Percentiles rank a stretch among this genome's conserved stretches.
These are phyloP conservation scores for Agonum fuliginosum DNA, from an alignment of 2,888 invertebrate species.

Conservation along the genomic window DNA sequence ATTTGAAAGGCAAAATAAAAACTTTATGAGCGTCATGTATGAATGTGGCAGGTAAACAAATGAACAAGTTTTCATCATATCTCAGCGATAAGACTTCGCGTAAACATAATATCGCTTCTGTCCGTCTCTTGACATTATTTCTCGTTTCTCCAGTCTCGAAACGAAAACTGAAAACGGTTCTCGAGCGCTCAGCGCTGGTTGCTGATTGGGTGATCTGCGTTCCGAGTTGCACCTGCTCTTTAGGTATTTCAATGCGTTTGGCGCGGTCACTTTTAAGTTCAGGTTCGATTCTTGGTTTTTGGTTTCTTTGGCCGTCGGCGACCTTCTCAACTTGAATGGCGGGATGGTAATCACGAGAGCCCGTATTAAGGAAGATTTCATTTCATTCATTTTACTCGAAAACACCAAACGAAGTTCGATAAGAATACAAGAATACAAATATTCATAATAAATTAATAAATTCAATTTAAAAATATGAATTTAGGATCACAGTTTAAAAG, in stretches of 20 bases:
- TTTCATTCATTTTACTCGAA: no score
- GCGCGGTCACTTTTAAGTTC: conserved; percentile 22
- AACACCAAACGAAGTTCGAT: neutral
- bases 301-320: conserved; percentile 20
- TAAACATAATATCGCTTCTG: conserved; percentile 27
- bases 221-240: conserved; percentile 60
- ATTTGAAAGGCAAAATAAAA: no score
- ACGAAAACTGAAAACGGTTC: neutral
- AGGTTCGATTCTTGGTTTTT: conserved; percentile 16
- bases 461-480: neutral
- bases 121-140: neutral
- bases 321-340: conserved; percentile 21
- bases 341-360: neutral
- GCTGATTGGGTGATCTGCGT: conserved; percentile 37
- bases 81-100: conserved; percentile 14
- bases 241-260: conserved; percentile 60
- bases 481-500: no score
- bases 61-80: conserved; percentile 1
- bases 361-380: neutral
- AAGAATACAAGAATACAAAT: neutral
- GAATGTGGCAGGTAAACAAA: conserved; percentile 27
- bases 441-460: neutral
- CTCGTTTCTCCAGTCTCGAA: neutral
- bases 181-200: neutral
- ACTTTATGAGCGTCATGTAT: no score